These are phyloP conservation scores for Sterna hirundo DNA, from an alignment of 2,113 vertebrate genomes.

Conservation along the genomic window DNA sequence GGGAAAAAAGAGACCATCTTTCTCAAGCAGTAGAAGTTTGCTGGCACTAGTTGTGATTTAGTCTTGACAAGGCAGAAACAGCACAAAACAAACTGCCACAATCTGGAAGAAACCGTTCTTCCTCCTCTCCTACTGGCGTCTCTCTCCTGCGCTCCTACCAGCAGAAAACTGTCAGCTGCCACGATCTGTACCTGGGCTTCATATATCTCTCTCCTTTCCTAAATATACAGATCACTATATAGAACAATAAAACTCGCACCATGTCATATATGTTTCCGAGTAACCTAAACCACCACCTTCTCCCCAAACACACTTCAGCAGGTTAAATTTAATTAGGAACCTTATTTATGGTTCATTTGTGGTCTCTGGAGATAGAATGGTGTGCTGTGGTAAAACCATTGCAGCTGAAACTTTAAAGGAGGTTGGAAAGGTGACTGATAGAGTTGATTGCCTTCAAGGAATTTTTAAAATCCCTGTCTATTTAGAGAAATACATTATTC, in stretches of 20 bases:
- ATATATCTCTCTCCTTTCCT: neutral
- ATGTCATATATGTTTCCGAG: neutral
- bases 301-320: neutral
- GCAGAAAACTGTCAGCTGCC: neutral
- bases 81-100: neutral
- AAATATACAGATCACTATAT: neutral
- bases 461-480: neutral
- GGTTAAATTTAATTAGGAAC: neutral
- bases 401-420: neutral
- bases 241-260: neutral
- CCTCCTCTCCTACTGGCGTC: neutral
- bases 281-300: neutral
- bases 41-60: neutral
- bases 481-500: neutral
- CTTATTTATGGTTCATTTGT: neutral
- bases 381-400: neutral
- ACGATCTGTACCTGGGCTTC: neutral
- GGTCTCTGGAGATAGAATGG: neutral
- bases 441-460: neutral
- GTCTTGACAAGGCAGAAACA: neutral
- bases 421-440: neutral
- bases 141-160: neutral
- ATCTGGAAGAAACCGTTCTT: neutral
- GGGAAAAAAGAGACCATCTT: neutral
- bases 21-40: neutral